Evolutionary conservation across 1,140 invertebrate species (phyloP), one percentile per base, ranked within the genome.

Genomic region (Hetaerina americana): DNA sequence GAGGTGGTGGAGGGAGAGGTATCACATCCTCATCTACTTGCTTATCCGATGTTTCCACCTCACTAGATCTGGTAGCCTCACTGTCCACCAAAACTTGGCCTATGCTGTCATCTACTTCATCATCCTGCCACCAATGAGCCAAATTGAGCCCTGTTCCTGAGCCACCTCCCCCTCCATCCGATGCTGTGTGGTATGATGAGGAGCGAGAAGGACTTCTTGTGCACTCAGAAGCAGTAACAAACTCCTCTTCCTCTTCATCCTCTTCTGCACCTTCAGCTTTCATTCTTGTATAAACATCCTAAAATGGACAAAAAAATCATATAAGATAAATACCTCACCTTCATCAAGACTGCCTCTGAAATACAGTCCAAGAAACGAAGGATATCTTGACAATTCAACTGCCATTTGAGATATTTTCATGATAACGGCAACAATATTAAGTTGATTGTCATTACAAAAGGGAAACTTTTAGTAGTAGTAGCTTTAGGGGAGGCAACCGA

Each of bases 211-310:
- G 84, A 26, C 86, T 84, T 26, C 86, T 84, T 70, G 82, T 86
- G 6, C 79, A 83, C 75, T 90, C 88, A 0, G 88, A 89, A n/a
- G 88, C 88, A 5, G 88, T 89, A 27, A 84, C 76, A 80, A 87
- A 90, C 75, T 88, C 88, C 68, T 89, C 88, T 70, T 84, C 81
- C 70, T 72, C 74, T 22, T 81, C 83, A 74, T 77, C 78, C 6
- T 78, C 29, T 70, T 80, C 78, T 40, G 78, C 75, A 18, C 40
- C 40, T 18, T 18, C 10, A 5, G 10, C 40, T 57, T 57, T 57
- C 40, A 72, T 27, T 26, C 28, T 71, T 15, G 72, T 25, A 27
- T 71, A 73, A 66, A 57, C 66, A 26, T 73, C 72, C 72, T 73
- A 66, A 66, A 66, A 66, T 66, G 26, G 66, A n/a, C 22, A 10